Conservation (phyloP, 2,888 invertebrate species). For the Plutella xylostella region DNA sequence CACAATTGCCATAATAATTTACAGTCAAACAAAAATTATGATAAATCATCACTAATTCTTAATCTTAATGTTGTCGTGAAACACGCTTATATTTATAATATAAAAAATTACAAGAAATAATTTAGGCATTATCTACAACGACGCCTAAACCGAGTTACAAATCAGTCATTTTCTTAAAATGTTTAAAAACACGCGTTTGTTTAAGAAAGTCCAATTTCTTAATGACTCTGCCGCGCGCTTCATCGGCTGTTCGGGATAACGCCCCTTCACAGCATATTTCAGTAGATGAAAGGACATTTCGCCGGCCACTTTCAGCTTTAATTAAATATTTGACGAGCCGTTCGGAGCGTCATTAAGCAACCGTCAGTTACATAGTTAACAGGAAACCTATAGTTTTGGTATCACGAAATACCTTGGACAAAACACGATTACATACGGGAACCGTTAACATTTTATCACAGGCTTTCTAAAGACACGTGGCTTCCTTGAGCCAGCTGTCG, state of each 20-base stretch:
- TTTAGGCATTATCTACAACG: slow-evolving; percentile 49
- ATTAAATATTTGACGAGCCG: slow-evolving; percentile 2
- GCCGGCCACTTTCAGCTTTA: background rate
- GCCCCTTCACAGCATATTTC: background rate
- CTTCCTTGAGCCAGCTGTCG: background rate
- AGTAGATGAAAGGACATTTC: background rate
- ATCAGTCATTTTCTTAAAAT: slow-evolving; percentile 60
- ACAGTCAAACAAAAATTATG: slow-evolving; percentile 25
- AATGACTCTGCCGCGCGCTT: background rate
- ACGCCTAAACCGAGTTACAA: slow-evolving; percentile 47
- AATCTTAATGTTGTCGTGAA: slow-evolving; percentile 3
- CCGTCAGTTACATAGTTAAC: background rate
- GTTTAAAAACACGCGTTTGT: slow-evolving; percentile 25
- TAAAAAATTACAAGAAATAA: slow-evolving; percentile 42
- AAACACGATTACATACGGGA: background rate
- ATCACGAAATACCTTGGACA: slow-evolving; percentile 2
- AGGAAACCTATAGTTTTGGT: background rate
- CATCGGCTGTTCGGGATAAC: background rate
- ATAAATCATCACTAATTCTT: slow-evolving; percentile 7
- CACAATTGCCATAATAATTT: slow-evolving; percentile 21
- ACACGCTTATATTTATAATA: slow-evolving; percentile 27
- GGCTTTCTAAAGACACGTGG: too few relatives aligned
- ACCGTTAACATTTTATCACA: slow-evolving; percentile 29
- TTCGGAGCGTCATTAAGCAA: background rate
- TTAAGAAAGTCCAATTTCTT: slow-evolving; percentile 12